These are phyloP conservation scores for Zele albiditarsus DNA, from an alignment of 2,888 invertebrate species.

Conservation along the genomic window DNA sequence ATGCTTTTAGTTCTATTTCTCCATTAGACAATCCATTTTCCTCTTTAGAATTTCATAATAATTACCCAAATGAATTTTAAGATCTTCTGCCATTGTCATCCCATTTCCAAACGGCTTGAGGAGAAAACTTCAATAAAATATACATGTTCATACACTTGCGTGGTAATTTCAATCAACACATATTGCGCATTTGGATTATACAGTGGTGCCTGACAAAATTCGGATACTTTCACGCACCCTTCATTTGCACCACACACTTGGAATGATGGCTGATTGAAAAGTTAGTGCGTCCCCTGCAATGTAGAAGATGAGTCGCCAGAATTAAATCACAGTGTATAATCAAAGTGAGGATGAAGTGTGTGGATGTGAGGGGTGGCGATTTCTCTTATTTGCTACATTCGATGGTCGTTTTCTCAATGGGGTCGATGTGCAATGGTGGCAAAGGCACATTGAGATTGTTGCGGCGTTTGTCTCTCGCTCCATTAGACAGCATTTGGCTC, in stretches of 20 bases:
- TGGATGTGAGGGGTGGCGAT: slow-evolving; percentile 15
- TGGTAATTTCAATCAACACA: not conserved
- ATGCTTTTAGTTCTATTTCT: no score
- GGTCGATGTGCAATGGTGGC: not conserved
- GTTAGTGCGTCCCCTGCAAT: slow-evolving; percentile 64
- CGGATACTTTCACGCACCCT: not conserved
- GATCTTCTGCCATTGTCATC: no score
- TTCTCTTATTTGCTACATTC: slow-evolving; percentile 22
- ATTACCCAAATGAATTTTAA: not conserved
- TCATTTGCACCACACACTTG: not conserved
- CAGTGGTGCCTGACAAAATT: not conserved
- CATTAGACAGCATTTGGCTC: slow-evolving; percentile 61
- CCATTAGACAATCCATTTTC: no score
- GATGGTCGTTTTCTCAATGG: slow-evolving; percentile 31
- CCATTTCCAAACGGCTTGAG: no score
- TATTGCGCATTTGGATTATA: not conserved
- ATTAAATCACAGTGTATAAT: slow-evolving; percentile 62
- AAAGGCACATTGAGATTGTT: slow-evolving; percentile 51
- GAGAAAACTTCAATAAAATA: not conserved
- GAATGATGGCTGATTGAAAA: slow-evolving; percentile 63
- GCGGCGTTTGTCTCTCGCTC: slow-evolving; percentile 64
- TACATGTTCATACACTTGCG: not conserved
- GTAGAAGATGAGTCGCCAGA: slow-evolving; percentile 65
- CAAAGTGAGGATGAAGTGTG: slow-evolving; percentile 37
- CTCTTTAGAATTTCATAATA: not conserved